Evolutionary conservation across 1,140 invertebrate genomes (phyloP).

Genomic region (Hydropsyche tenuis): DNA sequence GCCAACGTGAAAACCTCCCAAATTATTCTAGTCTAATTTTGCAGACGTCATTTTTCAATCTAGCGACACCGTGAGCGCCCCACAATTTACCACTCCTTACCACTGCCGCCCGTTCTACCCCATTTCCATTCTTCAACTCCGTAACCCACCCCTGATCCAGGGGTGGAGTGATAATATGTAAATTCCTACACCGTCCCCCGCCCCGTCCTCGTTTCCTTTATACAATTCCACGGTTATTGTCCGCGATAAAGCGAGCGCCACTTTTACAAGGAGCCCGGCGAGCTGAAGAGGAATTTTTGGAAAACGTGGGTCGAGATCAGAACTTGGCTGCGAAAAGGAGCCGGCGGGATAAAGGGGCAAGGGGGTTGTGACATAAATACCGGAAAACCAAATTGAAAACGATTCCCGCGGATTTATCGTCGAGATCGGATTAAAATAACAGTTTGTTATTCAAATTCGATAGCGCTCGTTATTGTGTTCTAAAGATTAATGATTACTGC

Average conservation of each 20-base stretch:
- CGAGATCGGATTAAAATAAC: not conserved
- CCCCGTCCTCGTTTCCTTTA: constrained; percentile 12
- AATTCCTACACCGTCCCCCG: constrained; percentile 7
- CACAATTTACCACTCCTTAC: not conserved
- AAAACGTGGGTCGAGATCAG: not conserved
- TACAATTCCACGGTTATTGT: constrained; percentile 39
- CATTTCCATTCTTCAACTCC: too few species aligned
- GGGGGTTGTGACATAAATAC: constrained; percentile 22
- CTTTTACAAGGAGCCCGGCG: constrained; percentile 27
- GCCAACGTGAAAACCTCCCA: not conserved
- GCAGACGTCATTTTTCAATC: constrained; percentile 31
- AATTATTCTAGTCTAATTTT: constrained; percentile 25
- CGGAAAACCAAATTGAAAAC: constrained; percentile 36
- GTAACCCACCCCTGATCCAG: constrained; percentile 5
- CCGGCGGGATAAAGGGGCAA: not conserved
- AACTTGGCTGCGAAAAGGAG: not conserved
- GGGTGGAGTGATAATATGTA: constrained; percentile 38
- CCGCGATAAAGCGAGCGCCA: constrained; percentile 35
- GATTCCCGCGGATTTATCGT: constrained; percentile 35
- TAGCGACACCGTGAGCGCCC: not conserved
- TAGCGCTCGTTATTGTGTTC: not conserved
- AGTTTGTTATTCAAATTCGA: constrained; percentile 19
- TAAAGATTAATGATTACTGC: not conserved
- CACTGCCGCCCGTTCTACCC: not conserved
- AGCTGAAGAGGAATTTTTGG: not conserved